Evolutionary conservation across 2,113 vertebrate species (phyloP).

Genomic region (Pteronura brasiliensis): DNA sequence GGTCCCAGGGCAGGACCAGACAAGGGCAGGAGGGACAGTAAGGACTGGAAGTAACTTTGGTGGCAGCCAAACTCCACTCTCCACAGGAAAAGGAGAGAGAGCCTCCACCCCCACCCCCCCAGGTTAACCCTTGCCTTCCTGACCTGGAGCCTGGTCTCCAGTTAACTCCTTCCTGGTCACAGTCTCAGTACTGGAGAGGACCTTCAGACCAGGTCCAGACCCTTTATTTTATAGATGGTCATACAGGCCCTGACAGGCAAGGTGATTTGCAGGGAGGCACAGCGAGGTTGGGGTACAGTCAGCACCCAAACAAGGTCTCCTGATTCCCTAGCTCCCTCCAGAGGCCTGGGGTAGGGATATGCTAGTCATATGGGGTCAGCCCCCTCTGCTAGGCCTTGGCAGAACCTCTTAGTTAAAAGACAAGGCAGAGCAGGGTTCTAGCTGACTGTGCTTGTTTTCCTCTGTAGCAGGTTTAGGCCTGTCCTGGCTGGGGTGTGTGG

Average conservation of each 20-base stretch:
- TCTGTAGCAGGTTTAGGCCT: slow-evolving; percentile 6
- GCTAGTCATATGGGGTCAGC: background rate
- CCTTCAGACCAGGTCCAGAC: background rate
- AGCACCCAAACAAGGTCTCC: background rate
- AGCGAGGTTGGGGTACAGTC: background rate
- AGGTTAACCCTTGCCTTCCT: slow-evolving; percentile 79
- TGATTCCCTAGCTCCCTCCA: background rate
- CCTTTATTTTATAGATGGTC: background rate
- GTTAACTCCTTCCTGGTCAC: slow-evolving; percentile 59
- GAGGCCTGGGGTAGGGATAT: background rate
- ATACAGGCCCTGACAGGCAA: background rate
- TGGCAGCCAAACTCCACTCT: slow-evolving; percentile 71
- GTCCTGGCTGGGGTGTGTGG: background rate
- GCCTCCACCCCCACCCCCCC: slow-evolving; percentile 67
- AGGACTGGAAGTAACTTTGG: slow-evolving; percentile 64
- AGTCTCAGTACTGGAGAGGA: background rate
- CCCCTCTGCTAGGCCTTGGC: background rate
- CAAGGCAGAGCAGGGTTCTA: background rate
- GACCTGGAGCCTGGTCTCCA: slow-evolving; percentile 6
- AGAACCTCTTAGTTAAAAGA: background rate
- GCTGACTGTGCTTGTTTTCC: background rate
- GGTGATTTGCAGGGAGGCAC: background rate
- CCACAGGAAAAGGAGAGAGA: slow-evolving; percentile 75
- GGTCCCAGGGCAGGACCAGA: slow-evolving; percentile 21
- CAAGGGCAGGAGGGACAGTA: slow-evolving; percentile 48